Percentiles rank a stretch among this genome's conserved stretches.
These are phyloP conservation scores for Coremacera marginata DNA, from an alignment of 2,888 invertebrate genomes.

Conservation along the genomic window DNA sequence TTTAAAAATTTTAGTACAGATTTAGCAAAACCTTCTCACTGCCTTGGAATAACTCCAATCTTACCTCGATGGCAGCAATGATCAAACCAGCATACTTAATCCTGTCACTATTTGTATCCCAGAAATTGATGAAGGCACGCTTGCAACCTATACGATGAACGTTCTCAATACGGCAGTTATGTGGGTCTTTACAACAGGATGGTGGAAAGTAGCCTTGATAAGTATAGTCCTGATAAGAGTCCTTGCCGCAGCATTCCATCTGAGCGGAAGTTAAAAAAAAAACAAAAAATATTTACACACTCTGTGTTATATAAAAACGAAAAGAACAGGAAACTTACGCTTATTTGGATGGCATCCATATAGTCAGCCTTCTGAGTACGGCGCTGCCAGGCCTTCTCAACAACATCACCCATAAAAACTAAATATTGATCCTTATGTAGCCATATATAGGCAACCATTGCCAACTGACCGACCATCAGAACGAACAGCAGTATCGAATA, in stretches of 20 bases:
- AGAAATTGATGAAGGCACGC: constrained; percentile 68
- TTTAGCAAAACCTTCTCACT: neutral
- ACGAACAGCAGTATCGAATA: constrained; percentile 80
- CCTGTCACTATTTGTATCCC: constrained; percentile 68
- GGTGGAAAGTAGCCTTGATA: constrained; percentile 63
- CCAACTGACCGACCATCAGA: constrained; percentile 81
- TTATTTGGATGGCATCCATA: constrained; percentile 65
- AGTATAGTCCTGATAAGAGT: constrained; percentile 58
- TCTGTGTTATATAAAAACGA: neutral
- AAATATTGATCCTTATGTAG: constrained; percentile 74
- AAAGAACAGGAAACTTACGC: constrained; percentile 52
- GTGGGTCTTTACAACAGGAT: constrained; percentile 62
- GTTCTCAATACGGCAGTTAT: constrained; percentile 57
- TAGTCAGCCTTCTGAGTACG: constrained; percentile 63
- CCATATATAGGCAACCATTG: constrained; percentile 79
- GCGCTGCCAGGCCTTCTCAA: constrained; percentile 70
- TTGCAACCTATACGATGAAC: constrained; percentile 63
- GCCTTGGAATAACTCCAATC: neutral
- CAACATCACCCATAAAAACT: constrained; percentile 71
- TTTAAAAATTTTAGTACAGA: neutral
- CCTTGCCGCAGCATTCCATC: constrained; percentile 67
- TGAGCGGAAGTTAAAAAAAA: constrained; percentile 37
- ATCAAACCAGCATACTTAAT: constrained; percentile 78
- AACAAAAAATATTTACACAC: neutral
- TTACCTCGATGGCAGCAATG: constrained; percentile 80